A percentile compares a stretch with the other conserved stretches of the same genome.
phyloP scores from a whole-genome alignment of 1,140 invertebrate species.

The Trichonephila clavata region DNA sequence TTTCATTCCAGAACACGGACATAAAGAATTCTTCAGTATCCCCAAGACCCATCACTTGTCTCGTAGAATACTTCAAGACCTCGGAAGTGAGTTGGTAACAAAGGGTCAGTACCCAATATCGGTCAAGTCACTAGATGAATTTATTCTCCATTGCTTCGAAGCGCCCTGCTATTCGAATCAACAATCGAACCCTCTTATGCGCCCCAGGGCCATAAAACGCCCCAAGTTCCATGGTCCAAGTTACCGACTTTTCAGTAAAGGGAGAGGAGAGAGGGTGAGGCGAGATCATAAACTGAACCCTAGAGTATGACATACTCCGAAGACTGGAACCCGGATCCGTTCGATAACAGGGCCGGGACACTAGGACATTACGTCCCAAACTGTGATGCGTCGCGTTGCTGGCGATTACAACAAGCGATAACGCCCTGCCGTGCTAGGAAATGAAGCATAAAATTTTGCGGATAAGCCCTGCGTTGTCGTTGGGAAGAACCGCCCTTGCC shows the following conservation, averaged over 20 bases:
- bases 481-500: neutral
- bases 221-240: conserved; percentile 5
- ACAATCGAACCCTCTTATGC: neutral
- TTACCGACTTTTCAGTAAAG: neutral
- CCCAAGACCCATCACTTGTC: neutral
- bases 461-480: conserved; percentile 16
- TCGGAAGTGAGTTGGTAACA: conserved; percentile 1
- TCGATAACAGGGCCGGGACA: conserved; percentile 37
- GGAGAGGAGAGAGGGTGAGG: neutral
- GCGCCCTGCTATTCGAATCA: conserved; percentile 11
- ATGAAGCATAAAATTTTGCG: conserved; percentile 67
- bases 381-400: conserved; percentile 8
- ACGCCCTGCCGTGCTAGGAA: conserved; percentile 18
- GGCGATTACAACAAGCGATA: conserved; percentile 56
- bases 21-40: neutral
- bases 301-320: conserved; percentile 43
- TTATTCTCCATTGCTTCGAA: conserved; percentile 1
- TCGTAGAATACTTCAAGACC: neutral
- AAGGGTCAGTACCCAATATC: conserved; percentile 1
- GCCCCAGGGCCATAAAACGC: conserved; percentile 37
- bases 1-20: neutral
- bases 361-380: conserved; percentile 36
- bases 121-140: conserved; percentile 23
- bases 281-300: conserved; percentile 13
- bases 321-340: conserved; percentile 33